Evolutionary conservation across 2,888 invertebrate species (phyloP).

Genomic region (Dasysyrphus albostriatus): DNA sequence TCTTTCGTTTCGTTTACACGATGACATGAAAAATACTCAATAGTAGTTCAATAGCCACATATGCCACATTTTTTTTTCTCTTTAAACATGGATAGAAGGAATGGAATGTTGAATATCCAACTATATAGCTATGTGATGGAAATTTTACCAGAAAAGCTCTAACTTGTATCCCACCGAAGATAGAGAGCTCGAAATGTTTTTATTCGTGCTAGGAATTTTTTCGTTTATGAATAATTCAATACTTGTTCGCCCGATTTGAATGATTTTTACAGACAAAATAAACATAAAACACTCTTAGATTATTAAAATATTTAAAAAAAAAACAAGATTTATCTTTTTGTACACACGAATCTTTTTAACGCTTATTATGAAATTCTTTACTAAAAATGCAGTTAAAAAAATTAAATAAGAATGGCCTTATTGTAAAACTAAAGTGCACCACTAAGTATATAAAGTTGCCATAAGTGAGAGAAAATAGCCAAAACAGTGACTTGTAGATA

Average conservation of each 20-base stretch:
- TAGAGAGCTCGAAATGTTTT: constrained; percentile 11
- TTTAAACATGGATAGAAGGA: constrained; percentile 20
- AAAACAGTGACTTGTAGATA: constrained; percentile 49
- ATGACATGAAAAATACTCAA: constrained; percentile 52
- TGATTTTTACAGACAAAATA: not conserved
- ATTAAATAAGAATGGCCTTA: constrained; percentile 57
- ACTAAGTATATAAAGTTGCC: constrained; percentile 43
- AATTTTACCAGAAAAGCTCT: constrained; percentile 15
- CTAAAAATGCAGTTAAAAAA: constrained; percentile 38
- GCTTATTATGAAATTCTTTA: constrained; percentile 20
- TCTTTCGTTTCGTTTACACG: constrained; percentile 60
- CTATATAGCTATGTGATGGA: constrained; percentile 7
- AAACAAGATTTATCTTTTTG: not conserved
- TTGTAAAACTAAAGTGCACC: constrained; percentile 62
- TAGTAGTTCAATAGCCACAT: constrained; percentile 66
- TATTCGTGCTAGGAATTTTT: constrained; percentile 16
- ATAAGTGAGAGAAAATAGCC: constrained; percentile 43
- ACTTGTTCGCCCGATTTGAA: constrained; percentile 26
- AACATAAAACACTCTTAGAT: not conserved
- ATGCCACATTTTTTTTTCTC: constrained; percentile 53
- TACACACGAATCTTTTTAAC: constrained; percentile 50
- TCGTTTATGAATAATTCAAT: constrained; percentile 62
- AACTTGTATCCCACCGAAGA: not conserved
- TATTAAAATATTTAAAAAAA: not conserved
- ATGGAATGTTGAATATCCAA: constrained; percentile 48